Evolutionary conservation across 2,888 invertebrate species (phyloP), one percentile per base, ranked within the genome.

Genomic region (Drosophila emarginata): DNA sequence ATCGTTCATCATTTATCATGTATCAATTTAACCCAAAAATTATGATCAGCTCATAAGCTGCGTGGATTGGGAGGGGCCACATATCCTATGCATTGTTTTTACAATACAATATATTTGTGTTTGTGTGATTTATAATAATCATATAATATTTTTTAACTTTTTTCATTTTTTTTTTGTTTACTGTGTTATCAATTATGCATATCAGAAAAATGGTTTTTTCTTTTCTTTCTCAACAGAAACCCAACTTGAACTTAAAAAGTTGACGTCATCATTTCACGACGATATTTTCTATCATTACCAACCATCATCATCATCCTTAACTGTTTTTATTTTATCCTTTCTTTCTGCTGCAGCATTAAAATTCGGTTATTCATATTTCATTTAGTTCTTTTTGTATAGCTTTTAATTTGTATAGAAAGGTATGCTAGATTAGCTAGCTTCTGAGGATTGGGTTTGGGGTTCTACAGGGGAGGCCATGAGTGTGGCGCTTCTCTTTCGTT

Each of bases 331-430:
- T 69, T 58, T 57, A 64, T 36, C 65, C 53, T 23, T 26, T 52
- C 18, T 15, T 61, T 9, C 32, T 60, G 56, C 54, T 58, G 70
- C 69, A 76, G 71, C 60, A 67, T 75, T 82, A 82, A 87, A 82
- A 85, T 79, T 83, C 78, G 76, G 74, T 84, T 84, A 77, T 71
- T 65, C 14, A 57, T 67, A 60, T 18, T 58, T 79, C 66, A 68
- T 60, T 54, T 45, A 45, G 18, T 45, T 45, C 45, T 45, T 23
- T 23, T 23, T 75, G 45, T 61, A 28, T 26, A 52, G 52, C 26
- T 40, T 45, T 40, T 26, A 18, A 18, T 18, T 45, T 45, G 11
- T 45, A 45, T 45, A 21, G 45, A 45, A 21, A 45, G 45, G 18
- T 21, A 21, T 45, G 45, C 45, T 45, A 45, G 45, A 45, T 45